A percentile compares a stretch with the other conserved stretches of the same genome.
These are phyloP conservation scores for Radopholus similis DNA, from an alignment of 1,140 invertebrate genomes.

Conservation along the genomic window DNA sequence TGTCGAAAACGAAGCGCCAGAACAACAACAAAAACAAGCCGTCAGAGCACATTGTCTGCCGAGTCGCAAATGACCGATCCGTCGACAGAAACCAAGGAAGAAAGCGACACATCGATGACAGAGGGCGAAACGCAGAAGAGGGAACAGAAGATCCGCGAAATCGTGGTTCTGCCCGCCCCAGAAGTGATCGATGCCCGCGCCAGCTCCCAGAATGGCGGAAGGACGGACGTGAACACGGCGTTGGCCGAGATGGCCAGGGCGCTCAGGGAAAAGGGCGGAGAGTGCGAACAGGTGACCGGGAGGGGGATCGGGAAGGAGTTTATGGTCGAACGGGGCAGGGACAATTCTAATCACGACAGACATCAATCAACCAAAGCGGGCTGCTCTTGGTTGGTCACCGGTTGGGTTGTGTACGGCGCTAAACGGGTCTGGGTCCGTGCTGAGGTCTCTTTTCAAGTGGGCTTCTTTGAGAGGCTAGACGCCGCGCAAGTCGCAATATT, in stretches of 20 bases:
- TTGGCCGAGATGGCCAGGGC: slow-evolving; percentile 10
- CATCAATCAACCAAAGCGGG: neutral
- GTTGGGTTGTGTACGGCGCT: too few relatives aligned
- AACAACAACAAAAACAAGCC: too few relatives aligned
- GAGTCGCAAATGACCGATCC: neutral
- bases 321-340: neutral
- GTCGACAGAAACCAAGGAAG: neutral
- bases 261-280: neutral
- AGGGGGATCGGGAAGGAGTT: neutral
- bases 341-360: neutral
- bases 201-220: neutral
- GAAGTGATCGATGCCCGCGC: slow-evolving; percentile 14
- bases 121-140: neutral
- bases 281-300: slow-evolving; percentile 9
- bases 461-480: neutral
- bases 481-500: slow-evolving; percentile 19
- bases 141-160: slow-evolving; percentile 17
- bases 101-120: neutral
- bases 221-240: slow-evolving; percentile 7
- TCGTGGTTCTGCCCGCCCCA: slow-evolving; percentile 14
- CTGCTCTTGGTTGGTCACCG: neutral
- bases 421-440: too few relatives aligned
- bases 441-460: neutral
- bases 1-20: too few relatives aligned
- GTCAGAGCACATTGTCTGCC: too few relatives aligned